Evolutionary conservation across 64 coral and sea anemone species (phyloP), one percentile per base, ranked within the genome.

Genomic region (Anthopleura sola): DNA sequence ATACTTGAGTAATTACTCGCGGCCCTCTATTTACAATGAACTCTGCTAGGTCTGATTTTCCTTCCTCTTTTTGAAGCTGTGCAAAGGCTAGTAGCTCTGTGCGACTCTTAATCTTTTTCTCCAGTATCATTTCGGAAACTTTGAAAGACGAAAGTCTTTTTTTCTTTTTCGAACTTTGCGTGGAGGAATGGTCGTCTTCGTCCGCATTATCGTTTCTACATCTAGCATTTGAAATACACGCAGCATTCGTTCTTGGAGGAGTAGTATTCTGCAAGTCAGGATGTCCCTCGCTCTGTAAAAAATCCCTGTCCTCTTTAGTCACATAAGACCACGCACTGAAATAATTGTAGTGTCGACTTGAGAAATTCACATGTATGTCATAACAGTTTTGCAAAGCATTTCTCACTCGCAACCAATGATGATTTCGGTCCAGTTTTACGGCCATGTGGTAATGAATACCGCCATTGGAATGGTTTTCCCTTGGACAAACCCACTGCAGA

Each of bases 1-100:
- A 74, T 48, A 48, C 46, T 48, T 48, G 46, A 1, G 58, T 24
- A 40, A 90, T 2, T 2, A 55, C 83, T 74, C 90, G 85, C 55
- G 58, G 68, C 15, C 69, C 49, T 19, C 82, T 76, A 21, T 90
- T 94, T n/a, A 78, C 16, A 17, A 95, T 54, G 32, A 95, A 91
- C 50, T 95, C 74, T 20, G 89, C 89, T 5, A 95, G 74, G 34
- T 94, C 79, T 11, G 84, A 84, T 69, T 88, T 93, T 2, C 91
- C 91, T 13, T 93, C 86, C 7, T 49, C 5, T 46, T 84, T 87
- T 84, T 92, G 86, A 9, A 40, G 80, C 13, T 80, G 64, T 10
- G 91, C 86, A 20, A 89, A 49, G 17, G 77, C 82, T 37, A 93
- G 26, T 48, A 89, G 80, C 44, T 82, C 56, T 38, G 50, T 32